Evolutionary conservation across 2,888 invertebrate genomes (phyloP), one percentile per base, ranked within the genome.

Genomic region (Pachycephus smyrnensis): DNA sequence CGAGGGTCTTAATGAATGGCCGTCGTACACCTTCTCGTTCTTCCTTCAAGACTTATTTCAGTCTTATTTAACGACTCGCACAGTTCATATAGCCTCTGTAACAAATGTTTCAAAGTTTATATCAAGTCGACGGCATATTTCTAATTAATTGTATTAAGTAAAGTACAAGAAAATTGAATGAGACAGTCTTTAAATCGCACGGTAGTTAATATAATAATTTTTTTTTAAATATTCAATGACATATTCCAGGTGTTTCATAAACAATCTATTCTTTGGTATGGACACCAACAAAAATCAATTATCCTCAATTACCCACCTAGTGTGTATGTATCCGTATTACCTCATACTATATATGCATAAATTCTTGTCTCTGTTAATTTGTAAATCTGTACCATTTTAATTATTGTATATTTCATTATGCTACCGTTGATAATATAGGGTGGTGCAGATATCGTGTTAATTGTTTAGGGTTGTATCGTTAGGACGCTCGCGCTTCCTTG

Each of bases 1-100:
- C 75, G 77, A 74, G 75, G 75, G 77, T 74, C 74, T 77, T 77
- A 74, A 77, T 77, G 77, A 77, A 77, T 77, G 77, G 73, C 37
- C 30, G 37, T 31, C 37, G 74, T 75, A 69, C 77, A 55, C 77
- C 77, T 69, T 77, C 75, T 37, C 36, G 35, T 68, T 75, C 36
- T 69, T 71, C 12, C 71, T 36, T 71, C 71, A 15, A 30, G 69
- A 30, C 30, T 69, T 69, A n/a, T 4, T 6, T 40, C 40, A 15
- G 40, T 40, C 15, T 40, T 40, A 1, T 6, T 1, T 40, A 40
- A 40, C 15, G 15, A 40, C 40, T 15, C 40, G 15, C 40, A 15
- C 40, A 40, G 40, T 40, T 40, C 40, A 40, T 40, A 40, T 6
- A 15, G 40, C 15, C 40, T 40, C 15, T 40, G 40, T 40, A 40